Base-by-base conservation (phyloP, 2,888 invertebrate species). In the Lochmaea capreae region DNA sequence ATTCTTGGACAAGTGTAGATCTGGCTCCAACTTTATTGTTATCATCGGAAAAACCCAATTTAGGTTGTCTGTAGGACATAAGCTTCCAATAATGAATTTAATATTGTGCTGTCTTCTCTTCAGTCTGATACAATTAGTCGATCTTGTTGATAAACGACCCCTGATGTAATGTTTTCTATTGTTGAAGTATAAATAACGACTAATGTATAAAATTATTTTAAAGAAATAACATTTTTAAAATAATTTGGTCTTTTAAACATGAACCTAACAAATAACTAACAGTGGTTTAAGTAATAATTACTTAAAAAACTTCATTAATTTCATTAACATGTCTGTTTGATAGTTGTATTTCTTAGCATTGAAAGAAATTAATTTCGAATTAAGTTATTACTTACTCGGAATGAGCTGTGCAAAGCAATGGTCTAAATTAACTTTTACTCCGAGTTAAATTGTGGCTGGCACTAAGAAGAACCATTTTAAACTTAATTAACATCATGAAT, bases 351-450 rank as follows among this genome's bases (percentile, higher is more conserved):
- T 72, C 54, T 46, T 54, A 57, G 66, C 63, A 72, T 42, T 65
- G 72, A 73, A 72, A 67, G 70, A 72, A 73, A 72, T 73, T 75
- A 75, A 75, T 75, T 75, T 57, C 57, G 43, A 70, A 70, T 70
- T 70, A 71, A 72, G 61, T 73, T 62, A 71, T 75, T 72, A 73
- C 65, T 67, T 72, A 12, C 12, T 52, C 8, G 42, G 67, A 63
- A 68, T 69, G 49, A 61, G 67, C 59, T 62, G 75, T 54, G 62
- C 9, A 54, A 52, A 69, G 69, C 62, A 69, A 69, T 6, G 52
- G 62, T 49, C 49, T 69, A 69, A 69, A 69, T 69, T 69, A 69
- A 62, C 49, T 70, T 70, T 70, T 70, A 54, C 46, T 65, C 9
- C 52, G 33, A 54, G 39, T 65, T 22, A 65, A 70, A 39, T 70